Percentiles rank a stretch among this genome's conserved stretches.
phyloP scores from a whole-genome alignment of 2,113 vertebrate species.

The Rhipidura dahli region DNA sequence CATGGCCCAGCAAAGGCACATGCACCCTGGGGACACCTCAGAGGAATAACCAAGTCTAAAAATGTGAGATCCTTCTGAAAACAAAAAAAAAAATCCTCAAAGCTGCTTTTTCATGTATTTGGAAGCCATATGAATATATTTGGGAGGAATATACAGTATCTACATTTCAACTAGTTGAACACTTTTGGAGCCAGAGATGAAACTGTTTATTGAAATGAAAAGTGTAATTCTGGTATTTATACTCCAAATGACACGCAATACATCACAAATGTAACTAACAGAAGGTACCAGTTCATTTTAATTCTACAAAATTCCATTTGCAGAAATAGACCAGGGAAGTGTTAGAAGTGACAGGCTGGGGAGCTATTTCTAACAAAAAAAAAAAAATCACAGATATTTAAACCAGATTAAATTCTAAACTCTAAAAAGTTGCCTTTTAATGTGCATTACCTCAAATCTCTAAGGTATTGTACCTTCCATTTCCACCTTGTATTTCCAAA shows the following conservation, averaged over 20 bases:
- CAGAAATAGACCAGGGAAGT: slow-evolving; percentile 16
- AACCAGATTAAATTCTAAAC: background rate
- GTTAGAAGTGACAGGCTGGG: background rate
- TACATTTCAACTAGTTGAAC: background rate
- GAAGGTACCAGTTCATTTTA: background rate
- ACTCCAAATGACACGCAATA: background rate
- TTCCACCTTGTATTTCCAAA: slow-evolving; percentile 5
- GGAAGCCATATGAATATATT: background rate
- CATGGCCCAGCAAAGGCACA: background rate
- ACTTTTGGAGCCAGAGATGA: background rate
- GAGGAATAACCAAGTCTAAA: background rate
- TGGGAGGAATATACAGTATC: background rate
- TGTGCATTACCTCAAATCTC: background rate
- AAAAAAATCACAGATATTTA: background rate
- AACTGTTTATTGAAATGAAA: slow-evolving; percentile 5
- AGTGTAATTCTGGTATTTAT: slow-evolving; percentile 16
- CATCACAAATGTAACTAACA: background rate
- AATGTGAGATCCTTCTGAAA: background rate
- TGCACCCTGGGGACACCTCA: background rate
- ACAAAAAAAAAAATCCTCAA: background rate
- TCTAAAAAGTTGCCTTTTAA: background rate
- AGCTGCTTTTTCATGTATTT: background rate
- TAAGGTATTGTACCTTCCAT: background rate
- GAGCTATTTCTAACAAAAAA: background rate
- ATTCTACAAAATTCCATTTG: slow-evolving; percentile 19